Conservation (phyloP, 2,888 invertebrate genomes). For the Halictus quadricinctus region DNA sequence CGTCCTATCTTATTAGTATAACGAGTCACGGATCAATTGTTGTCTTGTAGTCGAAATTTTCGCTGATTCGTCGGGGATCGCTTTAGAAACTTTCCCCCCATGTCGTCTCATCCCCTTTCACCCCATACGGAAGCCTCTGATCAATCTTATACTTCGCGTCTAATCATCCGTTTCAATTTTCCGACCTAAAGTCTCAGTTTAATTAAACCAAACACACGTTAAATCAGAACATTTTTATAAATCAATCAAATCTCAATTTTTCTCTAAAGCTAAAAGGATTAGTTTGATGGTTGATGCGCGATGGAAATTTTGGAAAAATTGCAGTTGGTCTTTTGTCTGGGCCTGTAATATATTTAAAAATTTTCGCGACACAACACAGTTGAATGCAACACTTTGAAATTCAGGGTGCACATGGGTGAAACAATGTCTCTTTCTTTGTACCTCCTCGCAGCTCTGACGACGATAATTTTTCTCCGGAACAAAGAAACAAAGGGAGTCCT, state of each 20-base stretch:
- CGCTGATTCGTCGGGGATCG: constrained; percentile 50
- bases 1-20: constrained; percentile 61
- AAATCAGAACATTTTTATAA: too few relatives aligned
- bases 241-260: too few relatives aligned
- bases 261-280: too few relatives aligned
- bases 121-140: not conserved
- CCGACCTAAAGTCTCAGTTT: not conserved
- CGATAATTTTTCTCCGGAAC: not conserved
- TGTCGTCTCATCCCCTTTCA: not conserved
- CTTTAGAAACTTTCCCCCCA: constrained; percentile 24
- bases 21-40: constrained; percentile 57
- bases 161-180: not conserved
- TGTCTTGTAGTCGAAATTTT: constrained; percentile 40
- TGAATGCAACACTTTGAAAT: too few relatives aligned
- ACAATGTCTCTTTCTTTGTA: not conserved
- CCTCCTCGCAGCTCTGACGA: not conserved
- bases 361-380: too few relatives aligned
- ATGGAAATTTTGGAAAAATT: too few relatives aligned
- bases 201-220: too few relatives aligned
- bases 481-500: not conserved
- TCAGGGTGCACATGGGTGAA: not conserved
- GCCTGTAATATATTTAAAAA: too few relatives aligned
- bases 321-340: too few relatives aligned
- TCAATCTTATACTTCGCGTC: not conserved
- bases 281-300: too few relatives aligned